These are phyloP conservation scores for Muscicapa comitata DNA, from an alignment of 2,797 vertebrate genomes.

Conservation along the genomic window DNA sequence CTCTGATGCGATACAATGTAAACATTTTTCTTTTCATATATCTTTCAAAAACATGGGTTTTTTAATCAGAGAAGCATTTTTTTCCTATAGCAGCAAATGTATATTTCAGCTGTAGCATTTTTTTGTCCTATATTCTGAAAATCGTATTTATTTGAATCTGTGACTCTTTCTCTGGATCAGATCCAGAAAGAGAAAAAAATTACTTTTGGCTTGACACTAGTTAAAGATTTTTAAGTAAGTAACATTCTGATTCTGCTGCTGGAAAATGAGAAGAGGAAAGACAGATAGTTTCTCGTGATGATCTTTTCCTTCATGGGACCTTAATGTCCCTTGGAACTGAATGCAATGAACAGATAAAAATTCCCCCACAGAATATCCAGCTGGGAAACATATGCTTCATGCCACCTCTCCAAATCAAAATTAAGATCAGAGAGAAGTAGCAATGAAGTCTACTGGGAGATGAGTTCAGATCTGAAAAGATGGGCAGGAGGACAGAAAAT, in stretches of 20 bases:
- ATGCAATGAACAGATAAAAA: neutral
- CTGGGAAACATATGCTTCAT: neutral
- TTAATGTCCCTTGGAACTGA: neutral
- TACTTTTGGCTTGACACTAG: neutral
- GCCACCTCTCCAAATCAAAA: constrained; percentile 21
- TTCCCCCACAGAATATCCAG: neutral
- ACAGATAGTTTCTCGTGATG: neutral
- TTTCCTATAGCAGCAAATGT: neutral
- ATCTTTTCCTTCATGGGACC: neutral
- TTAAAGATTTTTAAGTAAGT: neutral
- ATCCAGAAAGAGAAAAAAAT: neutral
- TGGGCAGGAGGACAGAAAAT: neutral
- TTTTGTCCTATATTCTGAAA: neutral
- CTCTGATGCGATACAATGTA: neutral
- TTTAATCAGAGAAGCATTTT: neutral
- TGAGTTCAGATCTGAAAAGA: neutral
- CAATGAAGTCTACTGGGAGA: neutral
- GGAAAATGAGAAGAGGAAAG: neutral
- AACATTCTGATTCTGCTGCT: neutral
- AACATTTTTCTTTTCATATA: neutral
- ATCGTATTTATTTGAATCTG: neutral
- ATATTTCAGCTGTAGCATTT: neutral
- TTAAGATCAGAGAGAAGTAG: neutral
- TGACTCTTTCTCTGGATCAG: neutral
- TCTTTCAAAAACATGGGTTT: neutral